phyloP scores from a whole-genome alignment of 2,113 vertebrate genomes.

The Platycercus adscitus region DNA sequence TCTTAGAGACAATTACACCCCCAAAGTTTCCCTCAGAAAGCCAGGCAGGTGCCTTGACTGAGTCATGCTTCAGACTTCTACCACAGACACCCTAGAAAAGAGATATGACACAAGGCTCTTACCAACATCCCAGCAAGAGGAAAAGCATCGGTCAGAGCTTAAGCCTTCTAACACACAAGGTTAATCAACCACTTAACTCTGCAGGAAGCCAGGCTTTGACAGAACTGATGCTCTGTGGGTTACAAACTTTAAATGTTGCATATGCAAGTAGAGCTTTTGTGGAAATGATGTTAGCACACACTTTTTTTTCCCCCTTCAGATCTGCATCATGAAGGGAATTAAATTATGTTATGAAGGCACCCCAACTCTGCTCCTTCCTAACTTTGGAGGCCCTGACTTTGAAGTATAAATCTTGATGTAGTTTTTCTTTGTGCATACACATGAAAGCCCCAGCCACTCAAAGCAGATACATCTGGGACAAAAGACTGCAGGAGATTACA shows the following conservation, averaged over 20 bases:
- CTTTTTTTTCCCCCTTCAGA: not conserved
- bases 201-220: slow-evolving; percentile 48
- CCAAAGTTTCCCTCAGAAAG: slow-evolving; percentile 14
- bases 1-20: slow-evolving; percentile 5
- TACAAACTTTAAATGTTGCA: slow-evolving; percentile 52
- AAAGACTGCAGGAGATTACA: slow-evolving; percentile 53
- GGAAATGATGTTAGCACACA: not conserved
- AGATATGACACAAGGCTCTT: slow-evolving; percentile 51
- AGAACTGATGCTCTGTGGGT: slow-evolving; percentile 39
- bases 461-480: slow-evolving; percentile 54
- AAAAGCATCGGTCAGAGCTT: slow-evolving; percentile 50
- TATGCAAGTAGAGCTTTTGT: slow-evolving; percentile 53
- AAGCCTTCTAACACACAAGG: slow-evolving; percentile 49
- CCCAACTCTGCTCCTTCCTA: slow-evolving; percentile 27
- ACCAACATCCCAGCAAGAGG: slow-evolving; percentile 44
- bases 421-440: slow-evolving; percentile 57
- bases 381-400: slow-evolving; percentile 40
- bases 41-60: not conserved
- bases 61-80: slow-evolving; percentile 50
- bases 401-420: slow-evolving; percentile 48
- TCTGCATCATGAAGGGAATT: slow-evolving; percentile 1
- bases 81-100: slow-evolving; percentile 44
- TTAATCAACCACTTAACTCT: slow-evolving; percentile 63
- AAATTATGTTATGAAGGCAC: slow-evolving; percentile 5
- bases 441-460: slow-evolving; percentile 48